Evolutionary conservation across 2,113 vertebrate genomes (phyloP).

Genomic region (Marcusenius ussheri): DNA sequence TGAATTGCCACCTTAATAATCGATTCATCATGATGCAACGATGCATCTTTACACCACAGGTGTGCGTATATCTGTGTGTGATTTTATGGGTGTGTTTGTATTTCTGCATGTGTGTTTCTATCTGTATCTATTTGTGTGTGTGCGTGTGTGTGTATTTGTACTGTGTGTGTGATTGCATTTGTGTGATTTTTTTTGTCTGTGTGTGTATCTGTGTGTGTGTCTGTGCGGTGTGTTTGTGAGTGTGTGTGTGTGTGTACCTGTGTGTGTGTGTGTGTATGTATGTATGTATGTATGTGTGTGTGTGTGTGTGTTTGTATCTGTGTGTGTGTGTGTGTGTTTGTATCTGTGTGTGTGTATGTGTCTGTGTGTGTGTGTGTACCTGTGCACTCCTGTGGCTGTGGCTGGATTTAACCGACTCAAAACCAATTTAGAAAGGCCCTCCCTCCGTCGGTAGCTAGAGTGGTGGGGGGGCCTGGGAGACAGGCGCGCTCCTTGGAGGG

Average conservation of each 20-base stretch:
- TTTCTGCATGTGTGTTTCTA: neutral
- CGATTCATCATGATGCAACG: neutral
- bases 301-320: neutral
- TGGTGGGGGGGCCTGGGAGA: neutral
- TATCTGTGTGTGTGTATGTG: neutral
- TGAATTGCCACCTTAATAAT: neutral
- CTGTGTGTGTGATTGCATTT: too few relatives aligned
- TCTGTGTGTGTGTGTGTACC: neutral
- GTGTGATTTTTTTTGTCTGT: too few relatives aligned
- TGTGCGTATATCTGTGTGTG: neutral
- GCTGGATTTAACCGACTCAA: constrained; percentile 12
- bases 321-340: neutral
- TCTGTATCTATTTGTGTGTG: neutral
- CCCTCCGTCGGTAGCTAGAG: neutral
- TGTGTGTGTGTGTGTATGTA: neutral
- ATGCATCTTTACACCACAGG: neutral
- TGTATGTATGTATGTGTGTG: neutral
- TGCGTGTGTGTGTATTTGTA: neutral
- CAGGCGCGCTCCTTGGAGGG: neutral
- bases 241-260: too few relatives aligned
- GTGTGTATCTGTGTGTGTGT: too few relatives aligned
- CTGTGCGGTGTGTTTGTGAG: fast-evolving
- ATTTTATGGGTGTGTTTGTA: neutral
- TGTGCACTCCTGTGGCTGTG: constrained; percentile 36
- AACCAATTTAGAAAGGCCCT: neutral